A percentile compares a stretch with the other conserved stretches of the same genome.
Conservation (phyloP, 2,888 invertebrate genomes). For the Colletes collaris region DNA sequence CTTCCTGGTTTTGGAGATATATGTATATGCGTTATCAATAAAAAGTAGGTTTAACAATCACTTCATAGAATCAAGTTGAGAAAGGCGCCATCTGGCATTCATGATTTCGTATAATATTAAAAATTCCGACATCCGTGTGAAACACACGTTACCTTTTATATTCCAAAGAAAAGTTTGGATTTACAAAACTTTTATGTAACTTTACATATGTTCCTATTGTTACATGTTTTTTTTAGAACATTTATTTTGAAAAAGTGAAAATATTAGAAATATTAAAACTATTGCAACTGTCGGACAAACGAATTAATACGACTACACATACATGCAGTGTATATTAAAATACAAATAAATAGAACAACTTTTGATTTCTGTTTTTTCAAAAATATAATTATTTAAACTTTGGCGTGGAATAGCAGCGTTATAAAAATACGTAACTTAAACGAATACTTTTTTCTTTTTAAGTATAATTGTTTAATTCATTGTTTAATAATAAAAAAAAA, state of each 20-base stretch:
- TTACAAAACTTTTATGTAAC: no score
- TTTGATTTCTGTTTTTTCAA: slow-evolving; percentile 7
- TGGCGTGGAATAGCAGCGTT: slow-evolving; percentile 7
- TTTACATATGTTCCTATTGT: no score
- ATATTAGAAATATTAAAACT: no score
- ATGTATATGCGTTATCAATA: neutral
- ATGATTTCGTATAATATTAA: no score
- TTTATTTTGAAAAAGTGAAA: no score
- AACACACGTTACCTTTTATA: no score
- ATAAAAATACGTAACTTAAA: slow-evolving; percentile 10
- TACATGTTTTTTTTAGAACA: no score
- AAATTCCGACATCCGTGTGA: no score
- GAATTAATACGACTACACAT: no score
- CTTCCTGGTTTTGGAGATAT: neutral
- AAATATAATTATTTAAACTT: slow-evolving; percentile 26
- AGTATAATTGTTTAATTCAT: slow-evolving; percentile 21
- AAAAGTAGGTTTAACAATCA: neutral
- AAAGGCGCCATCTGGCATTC: slow-evolving; percentile 9
- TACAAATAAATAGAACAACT: slow-evolving; percentile 19
- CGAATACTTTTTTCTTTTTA: neutral
- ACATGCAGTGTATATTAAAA: neutral
- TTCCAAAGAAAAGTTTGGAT: no score
- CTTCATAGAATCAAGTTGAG: neutral
- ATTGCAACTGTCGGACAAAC: no score
- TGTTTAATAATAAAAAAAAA: slow-evolving; percentile 28